Evolutionary conservation across 1,140 invertebrate species (phyloP).

Genomic region (Megalonaias nervosa): DNA sequence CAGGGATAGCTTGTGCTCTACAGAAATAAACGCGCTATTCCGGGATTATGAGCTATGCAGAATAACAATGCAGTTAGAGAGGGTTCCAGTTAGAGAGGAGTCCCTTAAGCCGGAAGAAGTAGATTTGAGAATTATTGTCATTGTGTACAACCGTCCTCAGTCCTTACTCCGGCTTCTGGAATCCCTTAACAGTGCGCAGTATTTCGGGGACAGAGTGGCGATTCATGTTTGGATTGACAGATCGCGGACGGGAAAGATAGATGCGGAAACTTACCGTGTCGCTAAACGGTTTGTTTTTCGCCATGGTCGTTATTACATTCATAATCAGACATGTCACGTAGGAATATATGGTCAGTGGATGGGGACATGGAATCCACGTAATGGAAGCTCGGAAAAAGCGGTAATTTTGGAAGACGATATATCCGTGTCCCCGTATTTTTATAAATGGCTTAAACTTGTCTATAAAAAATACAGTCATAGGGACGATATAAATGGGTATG

Average conservation of each 20-base stretch:
- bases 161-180: constrained; percentile 36
- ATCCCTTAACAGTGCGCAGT: constrained; percentile 41
- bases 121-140: constrained; percentile 34
- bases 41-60: no score
- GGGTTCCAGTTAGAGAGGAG: no score
- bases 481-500: constrained; percentile 42
- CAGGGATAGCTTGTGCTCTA: no score
- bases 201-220: constrained; percentile 31
- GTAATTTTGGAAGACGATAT: constrained; percentile 57
- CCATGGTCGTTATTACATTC: constrained; percentile 40
- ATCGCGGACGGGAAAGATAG: constrained; percentile 15
- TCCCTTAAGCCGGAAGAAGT: not conserved
- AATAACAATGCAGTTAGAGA: no score
- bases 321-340: constrained; percentile 36
- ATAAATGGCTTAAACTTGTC: constrained; percentile 48
- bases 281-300: constrained; percentile 42
- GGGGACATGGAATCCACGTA: constrained; percentile 41
- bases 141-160: constrained; percentile 39
- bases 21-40: no score
- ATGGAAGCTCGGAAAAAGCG: constrained; percentile 47
- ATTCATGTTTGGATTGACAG: constrained; percentile 53
- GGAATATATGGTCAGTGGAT: constrained; percentile 57
- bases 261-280: constrained; percentile 28
- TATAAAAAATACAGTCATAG: constrained; percentile 45
- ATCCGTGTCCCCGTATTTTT: constrained; percentile 47